Percentiles rank a stretch among this genome's conserved stretches.
Conservation (phyloP, 2,797 vertebrate species). For the Leptodactylus fallax region DNA sequence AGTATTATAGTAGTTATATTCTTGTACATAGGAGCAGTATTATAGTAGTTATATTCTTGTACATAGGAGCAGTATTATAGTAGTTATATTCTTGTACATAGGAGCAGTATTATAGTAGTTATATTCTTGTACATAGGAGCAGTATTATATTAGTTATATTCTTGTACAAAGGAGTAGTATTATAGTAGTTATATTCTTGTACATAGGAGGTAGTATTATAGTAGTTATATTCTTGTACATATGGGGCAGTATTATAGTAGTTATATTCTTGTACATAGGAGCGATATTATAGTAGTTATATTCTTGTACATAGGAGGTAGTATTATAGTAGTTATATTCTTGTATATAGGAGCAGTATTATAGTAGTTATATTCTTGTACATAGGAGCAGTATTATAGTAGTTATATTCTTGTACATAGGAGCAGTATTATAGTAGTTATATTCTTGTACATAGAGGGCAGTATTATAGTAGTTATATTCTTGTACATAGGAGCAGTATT, state of each 20-base stretch:
- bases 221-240: neutral
- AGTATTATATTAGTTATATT: slow-evolving; percentile 11
- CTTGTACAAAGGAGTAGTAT: neutral
- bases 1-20: neutral
- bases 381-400: neutral
- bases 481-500: no score
- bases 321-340: neutral
- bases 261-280: no score
- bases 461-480: no score
- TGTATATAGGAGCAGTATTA: no score
- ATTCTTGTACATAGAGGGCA: no score
- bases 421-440: no score
- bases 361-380: no score
- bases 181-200: slow-evolving; percentile 3
- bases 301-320: no score
- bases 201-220: no score
- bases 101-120: slow-evolving; percentile 4
- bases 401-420: neutral
- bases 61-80: neutral
- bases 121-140: neutral
- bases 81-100: slow-evolving; percentile 5
- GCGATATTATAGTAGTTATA: no score
- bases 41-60: neutral
- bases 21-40: neutral
- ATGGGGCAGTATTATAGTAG: neutral